These are phyloP conservation scores for Mirza zaza DNA, from an alignment of 2,113 vertebrate genomes.

Conservation along the genomic window DNA sequence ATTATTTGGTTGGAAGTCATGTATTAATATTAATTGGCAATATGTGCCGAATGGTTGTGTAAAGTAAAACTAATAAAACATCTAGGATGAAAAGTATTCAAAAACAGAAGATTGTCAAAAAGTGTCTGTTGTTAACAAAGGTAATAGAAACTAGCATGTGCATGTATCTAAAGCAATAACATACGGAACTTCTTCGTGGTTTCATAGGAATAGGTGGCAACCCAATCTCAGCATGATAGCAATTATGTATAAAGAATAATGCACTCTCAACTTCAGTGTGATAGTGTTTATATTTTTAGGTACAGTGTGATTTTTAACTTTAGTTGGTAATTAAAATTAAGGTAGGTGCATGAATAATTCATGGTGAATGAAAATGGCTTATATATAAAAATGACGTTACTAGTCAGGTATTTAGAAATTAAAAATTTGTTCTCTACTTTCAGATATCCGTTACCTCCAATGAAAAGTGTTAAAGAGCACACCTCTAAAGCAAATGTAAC, in stretches of 20 bases:
- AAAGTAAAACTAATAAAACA: conserved; percentile 38
- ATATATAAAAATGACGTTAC: conserved; percentile 33
- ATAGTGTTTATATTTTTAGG: conserved; percentile 84
- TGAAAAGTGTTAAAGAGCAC: not conserved
- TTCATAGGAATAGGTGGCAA: conserved; percentile 79
- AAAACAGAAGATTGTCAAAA: conserved; percentile 58
- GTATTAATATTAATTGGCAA: not conserved
- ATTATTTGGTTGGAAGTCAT: not conserved
- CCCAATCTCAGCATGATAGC: conserved; percentile 78
- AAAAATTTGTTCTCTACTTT: not conserved
- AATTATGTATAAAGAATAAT: conserved; percentile 82
- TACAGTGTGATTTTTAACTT: conserved; percentile 83
- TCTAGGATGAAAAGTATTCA: conserved; percentile 28
- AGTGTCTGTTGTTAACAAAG: conserved; percentile 55
- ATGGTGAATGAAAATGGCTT: conserved; percentile 75
- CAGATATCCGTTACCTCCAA: not conserved
- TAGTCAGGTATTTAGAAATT: conserved; percentile 29
- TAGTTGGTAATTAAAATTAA: conserved; percentile 85
- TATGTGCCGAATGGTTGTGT: not conserved
- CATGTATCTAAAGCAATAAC: not conserved
- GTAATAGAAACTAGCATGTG: conserved; percentile 34
- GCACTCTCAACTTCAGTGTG: conserved; percentile 78
- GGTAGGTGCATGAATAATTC: conserved; percentile 83
- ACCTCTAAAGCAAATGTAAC: conserved; percentile 17
- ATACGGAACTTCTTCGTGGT: conserved; percentile 66